Conservation (phyloP, 2,113 vertebrate genomes). For the Delphinus delphis region DNA sequence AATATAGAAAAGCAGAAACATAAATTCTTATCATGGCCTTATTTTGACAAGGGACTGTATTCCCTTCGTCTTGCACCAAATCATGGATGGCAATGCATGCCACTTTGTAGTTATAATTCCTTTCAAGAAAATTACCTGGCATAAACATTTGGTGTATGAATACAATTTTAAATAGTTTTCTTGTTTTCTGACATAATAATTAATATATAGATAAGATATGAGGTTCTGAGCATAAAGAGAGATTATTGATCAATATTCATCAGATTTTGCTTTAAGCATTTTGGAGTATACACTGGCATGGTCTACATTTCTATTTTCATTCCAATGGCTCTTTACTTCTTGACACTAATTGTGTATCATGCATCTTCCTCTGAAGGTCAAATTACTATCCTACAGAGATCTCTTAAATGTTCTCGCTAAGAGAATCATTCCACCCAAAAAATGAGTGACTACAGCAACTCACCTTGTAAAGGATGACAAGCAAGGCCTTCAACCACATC, state of each 20-base stretch:
- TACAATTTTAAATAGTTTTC: not conserved
- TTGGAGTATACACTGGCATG: not conserved
- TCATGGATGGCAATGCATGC: not conserved
- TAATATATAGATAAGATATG: not conserved
- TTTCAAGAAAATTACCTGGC: not conserved
- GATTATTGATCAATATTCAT: not conserved
- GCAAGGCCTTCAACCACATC: conserved; percentile 97
- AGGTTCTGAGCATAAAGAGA: not conserved
- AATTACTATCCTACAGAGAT: not conserved
- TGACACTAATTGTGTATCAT: not conserved
- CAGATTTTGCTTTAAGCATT: not conserved
- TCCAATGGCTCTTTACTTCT: not conserved
- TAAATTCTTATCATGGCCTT: not conserved
- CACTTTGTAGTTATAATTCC: not conserved
- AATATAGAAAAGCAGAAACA: not conserved
- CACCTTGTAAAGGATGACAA: conserved; percentile 99
- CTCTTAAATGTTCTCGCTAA: not conserved
- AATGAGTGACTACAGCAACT: not conserved
- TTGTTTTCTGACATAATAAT: conserved; percentile 22
- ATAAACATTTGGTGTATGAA: not conserved
- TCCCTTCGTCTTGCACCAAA: not conserved
- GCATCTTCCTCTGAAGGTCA: not conserved
- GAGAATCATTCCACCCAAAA: not conserved
- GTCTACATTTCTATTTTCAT: not conserved
- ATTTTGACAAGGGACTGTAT: not conserved